phyloP scores from a whole-genome alignment of 2,888 invertebrate species.

The Drosophila fulvimacula region DNA sequence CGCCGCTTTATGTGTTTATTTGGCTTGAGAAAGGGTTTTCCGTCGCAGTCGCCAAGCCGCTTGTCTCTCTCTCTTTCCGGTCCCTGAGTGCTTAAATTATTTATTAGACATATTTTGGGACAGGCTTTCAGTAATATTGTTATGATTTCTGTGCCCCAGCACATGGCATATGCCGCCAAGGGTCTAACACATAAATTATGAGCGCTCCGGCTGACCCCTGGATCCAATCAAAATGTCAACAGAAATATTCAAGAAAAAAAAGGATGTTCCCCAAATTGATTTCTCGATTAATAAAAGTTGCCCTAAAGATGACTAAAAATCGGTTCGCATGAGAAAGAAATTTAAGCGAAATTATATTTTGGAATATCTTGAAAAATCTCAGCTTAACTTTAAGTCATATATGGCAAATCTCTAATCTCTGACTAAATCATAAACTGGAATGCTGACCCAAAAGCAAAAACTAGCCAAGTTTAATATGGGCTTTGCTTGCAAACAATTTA shows the following conservation, averaged over 20 bases:
- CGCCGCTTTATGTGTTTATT: constrained; percentile 73
- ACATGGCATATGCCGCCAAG: constrained; percentile 55
- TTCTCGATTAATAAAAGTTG: not conserved
- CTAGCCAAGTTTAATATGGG: not conserved
- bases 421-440: constrained; percentile 1
- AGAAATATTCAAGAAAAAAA: constrained; percentile 18
- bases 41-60: not conserved
- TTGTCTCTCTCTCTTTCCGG: not conserved
- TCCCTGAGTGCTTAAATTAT: constrained; percentile 71
- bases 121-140: constrained; percentile 65
- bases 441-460: too few relatives aligned
- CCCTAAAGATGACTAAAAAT: too few relatives aligned
- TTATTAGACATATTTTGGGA: constrained; percentile 76
- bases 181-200: constrained; percentile 63
- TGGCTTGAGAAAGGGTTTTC: constrained; percentile 64
- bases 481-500: constrained; percentile 37
- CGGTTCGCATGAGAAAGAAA: not conserved
- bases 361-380: not conserved
- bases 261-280: constrained; percentile 10
- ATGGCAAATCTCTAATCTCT: not conserved
- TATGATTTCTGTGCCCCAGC: constrained; percentile 57
- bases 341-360: not conserved
- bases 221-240: constrained; percentile 57
- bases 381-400: not conserved
- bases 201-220: constrained; percentile 39